Conservation (phyloP, 2,888 invertebrate genomes). For the Baccha elongata region DNA sequence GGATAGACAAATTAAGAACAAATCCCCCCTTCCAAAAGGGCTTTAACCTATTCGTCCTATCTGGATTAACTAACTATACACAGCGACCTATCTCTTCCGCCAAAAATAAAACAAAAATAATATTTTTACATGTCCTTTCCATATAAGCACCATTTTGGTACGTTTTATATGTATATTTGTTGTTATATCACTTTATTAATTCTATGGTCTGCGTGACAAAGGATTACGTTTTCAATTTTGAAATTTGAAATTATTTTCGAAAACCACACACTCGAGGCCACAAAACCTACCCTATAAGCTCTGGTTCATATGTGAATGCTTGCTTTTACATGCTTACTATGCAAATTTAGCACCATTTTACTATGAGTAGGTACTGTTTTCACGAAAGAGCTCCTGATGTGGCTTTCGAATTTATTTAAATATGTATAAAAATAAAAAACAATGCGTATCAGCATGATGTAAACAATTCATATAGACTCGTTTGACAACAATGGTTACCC, state of each 20-base stretch:
- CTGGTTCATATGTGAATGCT: conserved; percentile 14
- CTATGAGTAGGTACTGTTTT: background rate
- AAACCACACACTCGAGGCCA: conserved; percentile 30
- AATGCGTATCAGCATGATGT: conserved; percentile 34
- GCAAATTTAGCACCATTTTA: conserved; percentile 34
- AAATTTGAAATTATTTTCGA: conserved; percentile 64
- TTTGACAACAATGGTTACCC: conserved; percentile 21
- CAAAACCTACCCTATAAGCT: conserved; percentile 18
- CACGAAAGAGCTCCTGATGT: conserved; percentile 17
- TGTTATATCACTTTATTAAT: conserved; percentile 61
- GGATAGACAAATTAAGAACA: conserved; percentile 33
- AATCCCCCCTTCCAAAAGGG: conserved; percentile 12
- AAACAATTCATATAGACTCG: conserved; percentile 43
- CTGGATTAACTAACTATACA: too few species aligned
- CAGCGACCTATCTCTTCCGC: background rate
- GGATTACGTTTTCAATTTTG: conserved; percentile 70
- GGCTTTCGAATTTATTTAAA: conserved; percentile 35
- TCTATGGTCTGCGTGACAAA: conserved; percentile 55
- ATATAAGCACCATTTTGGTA: background rate
- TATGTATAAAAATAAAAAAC: conserved; percentile 13
- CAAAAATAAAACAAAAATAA: conserved; percentile 1
- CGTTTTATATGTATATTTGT: background rate
- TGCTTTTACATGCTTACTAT: conserved; percentile 16
- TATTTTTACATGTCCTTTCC: background rate
- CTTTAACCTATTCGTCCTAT: background rate